phyloP scores from a whole-genome alignment of 1,140 invertebrate species.

The Zaprionus kolodkinae region DNA sequence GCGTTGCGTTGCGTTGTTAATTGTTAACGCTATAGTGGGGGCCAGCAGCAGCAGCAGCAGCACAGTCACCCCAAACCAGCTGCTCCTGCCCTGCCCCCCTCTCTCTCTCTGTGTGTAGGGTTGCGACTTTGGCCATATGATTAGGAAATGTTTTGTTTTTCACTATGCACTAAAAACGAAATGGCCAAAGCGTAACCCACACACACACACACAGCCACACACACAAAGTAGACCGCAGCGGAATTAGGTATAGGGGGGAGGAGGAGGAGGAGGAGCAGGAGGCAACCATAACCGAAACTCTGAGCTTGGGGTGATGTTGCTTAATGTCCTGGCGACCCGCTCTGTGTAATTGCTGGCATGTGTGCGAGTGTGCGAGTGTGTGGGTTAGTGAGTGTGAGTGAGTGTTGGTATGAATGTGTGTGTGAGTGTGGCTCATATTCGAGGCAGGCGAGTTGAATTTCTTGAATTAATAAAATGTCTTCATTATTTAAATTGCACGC shows the following conservation, averaged over 20 bases:
- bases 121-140: constrained; percentile 62
- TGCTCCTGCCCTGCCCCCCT: neutral
- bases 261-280: neutral
- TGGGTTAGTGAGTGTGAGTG: constrained; percentile 1
- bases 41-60: neutral
- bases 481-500: constrained; percentile 82
- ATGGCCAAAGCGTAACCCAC: constrained; percentile 38
- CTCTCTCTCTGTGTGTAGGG: constrained; percentile 1
- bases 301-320: constrained; percentile 56
- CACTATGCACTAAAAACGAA: constrained; percentile 74
- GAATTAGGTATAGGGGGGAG: neutral
- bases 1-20: constrained; percentile 62
- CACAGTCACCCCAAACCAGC: too few relatives aligned
- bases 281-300: constrained; percentile 35
- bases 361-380: constrained; percentile 12
- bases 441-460: constrained; percentile 71
- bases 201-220: neutral
- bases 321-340: constrained; percentile 67
- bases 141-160: constrained; percentile 82
- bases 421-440: constrained; percentile 47
- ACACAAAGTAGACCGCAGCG: constrained; percentile 24
- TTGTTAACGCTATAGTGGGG: constrained; percentile 54
- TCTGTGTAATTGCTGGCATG: constrained; percentile 63
- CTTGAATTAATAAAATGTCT: constrained; percentile 83
- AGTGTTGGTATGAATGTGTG: constrained; percentile 4